Evolutionary conservation across 2,888 invertebrate genomes (phyloP).

Genomic region (Metalampra italica): DNA sequence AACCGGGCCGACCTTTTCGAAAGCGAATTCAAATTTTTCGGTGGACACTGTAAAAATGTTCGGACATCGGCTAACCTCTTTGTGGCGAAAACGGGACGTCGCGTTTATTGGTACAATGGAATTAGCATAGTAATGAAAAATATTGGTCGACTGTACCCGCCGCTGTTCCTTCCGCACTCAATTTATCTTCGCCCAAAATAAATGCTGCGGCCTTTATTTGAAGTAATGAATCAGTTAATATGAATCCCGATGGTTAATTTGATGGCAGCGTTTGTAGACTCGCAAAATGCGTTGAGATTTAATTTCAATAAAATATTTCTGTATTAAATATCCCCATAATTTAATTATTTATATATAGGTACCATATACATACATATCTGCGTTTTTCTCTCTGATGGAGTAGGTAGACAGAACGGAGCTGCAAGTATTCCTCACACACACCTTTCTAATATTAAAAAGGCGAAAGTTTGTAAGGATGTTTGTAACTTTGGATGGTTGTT

Average conservation of each 20-base stretch:
- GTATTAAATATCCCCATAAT: no score
- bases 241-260: not conserved
- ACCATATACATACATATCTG: no score
- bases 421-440: no score
- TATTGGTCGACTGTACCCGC: constrained; percentile 57
- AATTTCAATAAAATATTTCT: no score
- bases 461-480: no score
- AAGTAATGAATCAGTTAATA: constrained; percentile 7
- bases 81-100: constrained; percentile 52
- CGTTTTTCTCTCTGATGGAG: no score
- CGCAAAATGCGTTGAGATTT: not conserved
- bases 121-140: constrained; percentile 78
- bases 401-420: no score
- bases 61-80: constrained; percentile 65
- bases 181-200: constrained; percentile 49
- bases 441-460: no score
- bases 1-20: constrained; percentile 54
- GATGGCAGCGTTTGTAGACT: not conserved
- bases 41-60: constrained; percentile 64
- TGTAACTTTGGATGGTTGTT: no score
- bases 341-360: no score
- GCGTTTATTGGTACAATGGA: constrained; percentile 73
- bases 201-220: constrained; percentile 22
- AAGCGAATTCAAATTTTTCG: constrained; percentile 68
- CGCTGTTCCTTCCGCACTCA: constrained; percentile 40